A percentile compares a stretch with the other conserved stretches of the same genome.
Evolutionary conservation across 2,113 vertebrate species (phyloP).

Genomic region (Leucoraja erinaceus): DNA sequence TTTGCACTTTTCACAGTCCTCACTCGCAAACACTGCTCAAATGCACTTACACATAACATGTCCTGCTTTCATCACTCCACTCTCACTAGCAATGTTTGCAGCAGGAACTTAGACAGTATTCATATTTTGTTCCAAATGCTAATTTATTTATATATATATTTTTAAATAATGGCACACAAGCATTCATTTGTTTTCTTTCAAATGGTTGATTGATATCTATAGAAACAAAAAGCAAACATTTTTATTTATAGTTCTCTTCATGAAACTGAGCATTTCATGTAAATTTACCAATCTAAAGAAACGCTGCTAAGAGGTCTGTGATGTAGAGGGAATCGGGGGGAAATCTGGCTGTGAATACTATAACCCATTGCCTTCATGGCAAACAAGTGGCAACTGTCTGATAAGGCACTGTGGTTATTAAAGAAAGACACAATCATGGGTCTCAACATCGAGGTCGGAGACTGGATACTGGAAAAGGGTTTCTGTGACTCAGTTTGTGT

Average conservation of each 20-base stretch:
- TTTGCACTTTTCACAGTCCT: neutral
- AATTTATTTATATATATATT: neutral
- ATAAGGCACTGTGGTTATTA: neutral
- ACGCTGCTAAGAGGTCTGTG: neutral
- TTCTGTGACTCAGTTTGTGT: no score
- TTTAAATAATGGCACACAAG: constrained; percentile 17
- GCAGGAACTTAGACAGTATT: neutral
- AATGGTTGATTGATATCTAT: neutral
- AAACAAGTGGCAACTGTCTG: neutral
- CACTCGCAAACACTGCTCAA: no score
- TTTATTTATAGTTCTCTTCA: neutral
- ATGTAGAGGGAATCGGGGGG: neutral
- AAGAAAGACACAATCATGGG: neutral
- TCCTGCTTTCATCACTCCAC: no score
- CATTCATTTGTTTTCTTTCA: neutral
- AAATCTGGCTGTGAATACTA: neutral
- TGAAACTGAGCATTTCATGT: neutral
- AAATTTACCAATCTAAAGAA: neutral
- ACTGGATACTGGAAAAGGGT: neutral
- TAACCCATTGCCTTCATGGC: neutral
- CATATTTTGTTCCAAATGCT: neutral
- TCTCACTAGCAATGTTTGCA: no score
- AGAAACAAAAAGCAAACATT: neutral
- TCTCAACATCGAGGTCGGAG: neutral
- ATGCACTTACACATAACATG: no score